Percentiles rank a stretch among this genome's conserved stretches.
Evolutionary conservation across 92 coral and sea anemone species (phyloP).

Genomic region (Galaxea fascicularis): DNA sequence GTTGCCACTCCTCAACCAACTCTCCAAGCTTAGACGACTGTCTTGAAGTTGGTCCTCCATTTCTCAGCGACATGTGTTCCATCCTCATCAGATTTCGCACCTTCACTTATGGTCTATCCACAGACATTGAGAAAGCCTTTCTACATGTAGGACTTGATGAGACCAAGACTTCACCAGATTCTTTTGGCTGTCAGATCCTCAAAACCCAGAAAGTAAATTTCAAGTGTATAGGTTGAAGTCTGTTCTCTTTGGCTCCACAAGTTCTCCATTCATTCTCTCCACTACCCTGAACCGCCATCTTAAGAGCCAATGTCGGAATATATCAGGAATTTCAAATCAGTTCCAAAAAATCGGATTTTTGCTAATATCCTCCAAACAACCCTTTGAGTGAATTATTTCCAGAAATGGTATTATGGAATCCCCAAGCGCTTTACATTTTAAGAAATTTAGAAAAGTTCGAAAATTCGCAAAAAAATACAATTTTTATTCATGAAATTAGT

Average conservation of each 20-base stretch:
- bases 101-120: too few species aligned
- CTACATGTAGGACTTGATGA: conserved; percentile 39
- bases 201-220: conserved; percentile 54
- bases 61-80: too few species aligned
- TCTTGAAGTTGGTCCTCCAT: too few species aligned
- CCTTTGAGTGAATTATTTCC: conserved; percentile 61
- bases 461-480: too few species aligned
- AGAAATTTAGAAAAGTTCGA: too few species aligned
- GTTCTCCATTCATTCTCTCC: conserved; percentile 70
- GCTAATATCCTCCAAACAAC: conserved; percentile 53
- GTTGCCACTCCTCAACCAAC: conserved; percentile 37
- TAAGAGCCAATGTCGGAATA: too few species aligned
- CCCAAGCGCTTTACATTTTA: too few species aligned
- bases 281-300: conserved; percentile 45
- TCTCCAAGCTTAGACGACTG: conserved; percentile 48
- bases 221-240: conserved; percentile 67
- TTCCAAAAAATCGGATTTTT: too few species aligned
- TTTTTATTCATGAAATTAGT: too few species aligned
- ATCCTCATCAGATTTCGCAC: too few species aligned
- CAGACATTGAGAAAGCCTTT: conserved; percentile 69
- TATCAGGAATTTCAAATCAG: conserved; percentile 4
- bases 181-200: conserved; percentile 38
- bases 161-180: conserved; percentile 60
- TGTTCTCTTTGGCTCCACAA: conserved; percentile 64
- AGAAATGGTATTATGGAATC: too few species aligned